A percentile compares a stretch with the other conserved stretches of the same genome.
phyloP scores from a whole-genome alignment of 2,888 invertebrate species.

The Rhagium mordax region DNA sequence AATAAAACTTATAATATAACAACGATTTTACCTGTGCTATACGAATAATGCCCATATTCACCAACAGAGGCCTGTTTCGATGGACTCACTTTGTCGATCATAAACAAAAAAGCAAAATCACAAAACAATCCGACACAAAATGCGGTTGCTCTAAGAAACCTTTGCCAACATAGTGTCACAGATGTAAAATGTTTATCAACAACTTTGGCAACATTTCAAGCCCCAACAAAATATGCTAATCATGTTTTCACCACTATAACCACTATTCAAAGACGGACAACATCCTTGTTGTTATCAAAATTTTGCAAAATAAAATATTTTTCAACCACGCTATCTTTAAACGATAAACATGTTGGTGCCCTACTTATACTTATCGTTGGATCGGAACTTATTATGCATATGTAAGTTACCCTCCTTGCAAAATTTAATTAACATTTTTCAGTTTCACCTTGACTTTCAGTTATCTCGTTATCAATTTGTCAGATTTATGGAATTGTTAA shows the following conservation, averaged over 20 bases:
- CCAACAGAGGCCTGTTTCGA: background rate
- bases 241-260: constrained; percentile 22
- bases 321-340: background rate
- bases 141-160: constrained; percentile 7
- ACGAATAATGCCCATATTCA: background rate
- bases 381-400: background rate
- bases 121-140: background rate
- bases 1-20: too few relatives aligned
- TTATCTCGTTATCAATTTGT: constrained; percentile 10
- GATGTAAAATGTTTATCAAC: constrained; percentile 17
- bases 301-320: background rate
- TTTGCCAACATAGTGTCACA: background rate
- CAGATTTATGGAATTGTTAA: background rate
- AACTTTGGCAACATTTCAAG: constrained; percentile 31
- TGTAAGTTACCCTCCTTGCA: background rate
- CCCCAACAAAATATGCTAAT: constrained; percentile 21
- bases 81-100: background rate
- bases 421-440: background rate
- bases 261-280: background rate
- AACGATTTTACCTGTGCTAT: background rate
- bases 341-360: constrained; percentile 1
- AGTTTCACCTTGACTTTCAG: constrained; percentile 31
- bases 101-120: background rate
- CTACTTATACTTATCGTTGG: constrained; percentile 12
- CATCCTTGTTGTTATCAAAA: constrained; percentile 22